These are phyloP conservation scores for Montipora sp. DNA, from an alignment of 64 coral and sea anemone species.

Conservation along the genomic window DNA sequence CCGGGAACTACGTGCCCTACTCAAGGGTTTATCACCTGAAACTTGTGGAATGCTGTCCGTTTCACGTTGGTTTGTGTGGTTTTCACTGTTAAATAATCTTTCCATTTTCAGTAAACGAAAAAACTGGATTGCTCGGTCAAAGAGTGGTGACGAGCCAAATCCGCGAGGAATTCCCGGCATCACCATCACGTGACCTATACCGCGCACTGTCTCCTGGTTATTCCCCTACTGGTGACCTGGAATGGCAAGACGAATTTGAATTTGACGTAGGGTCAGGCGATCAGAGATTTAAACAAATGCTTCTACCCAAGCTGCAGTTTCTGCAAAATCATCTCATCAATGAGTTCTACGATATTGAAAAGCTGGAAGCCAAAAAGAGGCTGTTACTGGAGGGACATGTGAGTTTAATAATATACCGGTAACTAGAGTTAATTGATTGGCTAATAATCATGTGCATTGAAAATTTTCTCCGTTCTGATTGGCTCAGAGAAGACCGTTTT, in stretches of 20 bases:
- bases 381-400: constrained; percentile 51
- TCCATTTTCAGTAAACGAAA: constrained; percentile 66
- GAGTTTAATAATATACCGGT: background rate
- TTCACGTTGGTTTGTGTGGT: background rate
- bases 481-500: too few relatives aligned
- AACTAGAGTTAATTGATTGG: background rate
- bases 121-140: constrained; percentile 87
- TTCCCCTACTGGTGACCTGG: constrained; percentile 78
- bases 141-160: constrained; percentile 89
- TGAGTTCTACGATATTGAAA: constrained; percentile 63
- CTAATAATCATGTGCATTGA: too few relatives aligned
- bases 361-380: constrained; percentile 37
- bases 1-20: too few relatives aligned
- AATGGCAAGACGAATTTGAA: constrained; percentile 95
- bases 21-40: background rate
- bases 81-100: background rate
- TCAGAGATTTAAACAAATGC: constrained; percentile 58
- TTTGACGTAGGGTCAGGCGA: constrained; percentile 66
- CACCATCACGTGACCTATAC: constrained; percentile 83
- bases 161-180: constrained; percentile 83
- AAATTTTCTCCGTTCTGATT: too few relatives aligned
- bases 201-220: constrained; percentile 88
- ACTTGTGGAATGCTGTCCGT: too few relatives aligned
- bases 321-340: constrained; percentile 59
- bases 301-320: constrained; percentile 61